Evolutionary conservation across 2,113 vertebrate genomes (phyloP).

Genomic region (Suncus etruscus): DNA sequence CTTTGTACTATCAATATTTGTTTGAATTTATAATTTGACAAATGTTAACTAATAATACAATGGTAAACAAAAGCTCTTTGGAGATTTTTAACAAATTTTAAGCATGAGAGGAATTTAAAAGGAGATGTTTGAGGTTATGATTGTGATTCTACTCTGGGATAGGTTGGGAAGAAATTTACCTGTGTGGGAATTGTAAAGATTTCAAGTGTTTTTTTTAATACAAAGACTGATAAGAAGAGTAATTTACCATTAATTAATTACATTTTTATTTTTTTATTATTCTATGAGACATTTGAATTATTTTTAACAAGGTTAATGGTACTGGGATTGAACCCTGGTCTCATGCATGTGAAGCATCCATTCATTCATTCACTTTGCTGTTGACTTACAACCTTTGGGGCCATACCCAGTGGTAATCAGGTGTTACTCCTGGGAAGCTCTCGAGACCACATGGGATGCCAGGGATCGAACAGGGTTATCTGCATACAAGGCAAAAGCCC

Average conservation of each 20-base stretch:
- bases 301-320: too few species aligned
- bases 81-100: neutral
- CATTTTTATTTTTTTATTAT: neutral
- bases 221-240: neutral
- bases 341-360: too few species aligned
- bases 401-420: too few species aligned
- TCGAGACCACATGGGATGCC: too few species aligned
- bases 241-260: neutral
- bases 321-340: too few species aligned
- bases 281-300: neutral
- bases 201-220: neutral
- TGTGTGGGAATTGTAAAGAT: neutral
- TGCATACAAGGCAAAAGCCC: too few species aligned
- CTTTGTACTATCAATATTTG: neutral
- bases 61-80: neutral
- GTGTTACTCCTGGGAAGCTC: too few species aligned
- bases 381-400: too few species aligned
- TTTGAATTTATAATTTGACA: constrained; percentile 39
- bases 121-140: neutral
- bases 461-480: too few species aligned
- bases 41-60: neutral
- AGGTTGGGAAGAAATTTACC: neutral
- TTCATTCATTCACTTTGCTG: too few species aligned
- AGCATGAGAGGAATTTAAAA: neutral
- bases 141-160: neutral